phyloP scores from a whole-genome alignment of 2,888 invertebrate species.

The Pasiphila rectangulata region DNA sequence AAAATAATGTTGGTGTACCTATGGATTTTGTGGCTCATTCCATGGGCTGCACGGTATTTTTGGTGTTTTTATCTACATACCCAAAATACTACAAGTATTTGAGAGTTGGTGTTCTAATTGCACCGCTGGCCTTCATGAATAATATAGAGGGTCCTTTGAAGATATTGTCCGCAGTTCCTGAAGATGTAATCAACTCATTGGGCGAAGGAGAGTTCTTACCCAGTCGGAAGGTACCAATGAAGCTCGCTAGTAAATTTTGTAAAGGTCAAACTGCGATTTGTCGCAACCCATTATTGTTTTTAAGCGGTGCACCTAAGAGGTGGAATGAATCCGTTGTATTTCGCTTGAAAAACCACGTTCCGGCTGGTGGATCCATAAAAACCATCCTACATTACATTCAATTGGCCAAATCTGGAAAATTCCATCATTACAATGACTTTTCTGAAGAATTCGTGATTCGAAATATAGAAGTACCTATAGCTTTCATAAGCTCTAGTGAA shows the following conservation, averaged over 20 bases:
- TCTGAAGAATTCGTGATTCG: slow-evolving; percentile 42
- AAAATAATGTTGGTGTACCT: slow-evolving; percentile 41
- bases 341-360: slow-evolving; percentile 51
- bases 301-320: slow-evolving; percentile 43
- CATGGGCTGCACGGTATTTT: slow-evolving; percentile 60
- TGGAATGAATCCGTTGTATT: slow-evolving; percentile 47
- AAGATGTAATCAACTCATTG: slow-evolving; percentile 41
- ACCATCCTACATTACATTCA: slow-evolving; percentile 62
- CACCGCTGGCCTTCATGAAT: slow-evolving; percentile 56
- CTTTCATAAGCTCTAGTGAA: slow-evolving; percentile 53
- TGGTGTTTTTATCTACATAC: slow-evolving; percentile 52
- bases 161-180: slow-evolving; percentile 41
- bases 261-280: slow-evolving; percentile 47
- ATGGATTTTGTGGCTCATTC: slow-evolving; percentile 64
- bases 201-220: slow-evolving; percentile 54
- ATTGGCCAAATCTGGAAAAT: slow-evolving; percentile 49
- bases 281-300: slow-evolving; percentile 56
- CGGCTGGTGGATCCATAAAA: slow-evolving; percentile 59
- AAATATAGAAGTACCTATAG: slow-evolving; percentile 51
- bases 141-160: slow-evolving; percentile 51
- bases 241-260: slow-evolving; percentile 51
- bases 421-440: slow-evolving; percentile 49
- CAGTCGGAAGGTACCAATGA: slow-evolving; percentile 47
- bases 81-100: slow-evolving; percentile 55
- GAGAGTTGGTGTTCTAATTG: slow-evolving; percentile 55